Conservation (phyloP, 2,888 invertebrate genomes). For the Fissipunctia ypsillon region DNA sequence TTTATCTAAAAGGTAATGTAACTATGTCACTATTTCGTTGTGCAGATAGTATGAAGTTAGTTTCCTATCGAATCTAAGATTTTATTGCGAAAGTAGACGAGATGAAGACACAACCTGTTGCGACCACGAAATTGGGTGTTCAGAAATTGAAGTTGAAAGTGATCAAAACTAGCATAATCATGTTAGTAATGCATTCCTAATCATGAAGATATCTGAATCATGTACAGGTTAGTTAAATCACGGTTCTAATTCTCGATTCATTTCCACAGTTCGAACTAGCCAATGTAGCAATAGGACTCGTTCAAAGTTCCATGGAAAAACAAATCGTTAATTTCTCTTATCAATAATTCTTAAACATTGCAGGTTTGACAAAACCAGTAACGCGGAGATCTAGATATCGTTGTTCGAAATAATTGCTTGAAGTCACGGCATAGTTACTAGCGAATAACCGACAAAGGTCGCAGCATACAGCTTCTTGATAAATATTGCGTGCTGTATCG, state of each 20-base stretch:
- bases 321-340: conserved; percentile 26
- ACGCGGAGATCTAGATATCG: conserved; percentile 70
- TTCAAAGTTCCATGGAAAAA: conserved; percentile 14
- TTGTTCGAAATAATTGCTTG: conserved; percentile 73
- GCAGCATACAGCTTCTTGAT: conserved; percentile 73
- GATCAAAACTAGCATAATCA: neutral
- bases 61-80: conserved; percentile 9
- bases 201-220: neutral
- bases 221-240: neutral
- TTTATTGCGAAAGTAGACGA: neutral
- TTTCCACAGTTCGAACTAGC: neutral
- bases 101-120: conserved; percentile 12
- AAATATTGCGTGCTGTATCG: conserved; percentile 73
- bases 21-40: conserved; percentile 13
- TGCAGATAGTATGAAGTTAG: conserved; percentile 16
- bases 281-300: neutral
- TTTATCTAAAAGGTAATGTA: conserved; percentile 13
- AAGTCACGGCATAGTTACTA: conserved; percentile 78
- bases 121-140: neutral
- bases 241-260: neutral
- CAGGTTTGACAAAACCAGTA: conserved; percentile 57
- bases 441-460: conserved; percentile 79
- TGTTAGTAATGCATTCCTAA: neutral
- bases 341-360: conserved; percentile 47
- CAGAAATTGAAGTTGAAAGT: neutral